Base-by-base conservation (phyloP, 1,140 invertebrate species). In the Lysiphlebus fabarum region DNA sequence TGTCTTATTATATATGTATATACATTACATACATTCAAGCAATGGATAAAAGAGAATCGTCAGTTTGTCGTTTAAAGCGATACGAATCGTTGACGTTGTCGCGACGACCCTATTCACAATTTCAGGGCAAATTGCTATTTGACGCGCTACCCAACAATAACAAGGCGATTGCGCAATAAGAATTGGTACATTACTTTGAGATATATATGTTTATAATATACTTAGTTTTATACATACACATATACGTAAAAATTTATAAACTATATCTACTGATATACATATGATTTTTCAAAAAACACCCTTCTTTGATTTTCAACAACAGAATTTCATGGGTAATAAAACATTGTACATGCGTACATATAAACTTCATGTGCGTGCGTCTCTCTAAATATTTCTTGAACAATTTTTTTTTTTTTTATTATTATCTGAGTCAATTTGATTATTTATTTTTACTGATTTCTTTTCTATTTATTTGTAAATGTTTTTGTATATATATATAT, bases 1-100 rank as follows among this genome's bases (percentile, higher is more conserved):
- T 26, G 17, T 26, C 17, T 26, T 26, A 26, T 26, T 26, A 26
- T 38, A 12, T 51, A 12, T 37, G 11, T 51, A 38, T 51, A 38
- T 37, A 11, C 4, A 50, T 11, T 33, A 50, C n/a, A 9, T 33
- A 36, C 9, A 38, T 14, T 14, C 37, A 14, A 37, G 34, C 7
- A 41, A 47, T 38, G 34, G 7, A 17, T 51, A 12, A 45, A 11
- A 45, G 49, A 43, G 47, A 54, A 51, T 44, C 62, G 59, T 61
- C 45, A 37, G 44, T 37, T 48, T 56, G 55, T 48, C 38, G 58
- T 61, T 64, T 61, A 36, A 45, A 59, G 58, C 65, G 67, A 70
- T 65, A 68, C 67, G 67, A 64, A 68, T 67, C 67, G 70, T 69
- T 69, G 70, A 62, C 62, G 59, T 55, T 58, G 62, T 61, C 58